Conservation (phyloP, 1,140 invertebrate species). For the Kradibia gibbosae region DNA sequence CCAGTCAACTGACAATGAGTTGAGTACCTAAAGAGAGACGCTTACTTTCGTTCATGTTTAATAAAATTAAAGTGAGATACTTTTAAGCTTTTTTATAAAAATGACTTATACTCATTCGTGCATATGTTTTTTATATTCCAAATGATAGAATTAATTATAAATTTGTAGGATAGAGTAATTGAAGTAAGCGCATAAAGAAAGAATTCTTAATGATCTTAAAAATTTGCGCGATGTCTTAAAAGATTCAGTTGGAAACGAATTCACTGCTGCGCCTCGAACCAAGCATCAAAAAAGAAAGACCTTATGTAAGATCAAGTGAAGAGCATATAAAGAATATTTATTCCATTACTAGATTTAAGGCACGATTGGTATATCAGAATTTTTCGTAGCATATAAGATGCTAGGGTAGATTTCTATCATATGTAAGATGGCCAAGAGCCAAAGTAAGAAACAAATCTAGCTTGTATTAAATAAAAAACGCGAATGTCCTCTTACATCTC, state of each 20-base stretch:
- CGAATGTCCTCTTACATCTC: conserved; percentile 57
- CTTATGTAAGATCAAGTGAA: neutral
- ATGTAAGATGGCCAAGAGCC: conserved; percentile 56
- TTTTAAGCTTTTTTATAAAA: neutral
- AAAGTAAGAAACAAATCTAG: conserved; percentile 58
- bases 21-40: neutral
- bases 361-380: conserved; percentile 58
- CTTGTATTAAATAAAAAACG: conserved; percentile 59
- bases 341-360: neutral
- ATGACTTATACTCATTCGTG: neutral
- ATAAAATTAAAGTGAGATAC: neutral
- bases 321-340: conserved; percentile 3
- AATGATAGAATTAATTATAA: conserved; percentile 3
- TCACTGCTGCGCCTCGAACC: too few species aligned
- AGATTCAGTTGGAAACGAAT: too few species aligned
- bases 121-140: neutral
- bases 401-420: conserved; percentile 48
- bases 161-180: neutral
- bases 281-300: neutral
- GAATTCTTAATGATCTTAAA: neutral
- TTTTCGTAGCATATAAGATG: conserved; percentile 58
- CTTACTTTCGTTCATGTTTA: neutral
- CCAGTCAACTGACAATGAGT: neutral
- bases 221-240: neutral
- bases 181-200: neutral